Conservation (phyloP, 2,797 vertebrate species). For the Chlorospingus semifuscus region DNA sequence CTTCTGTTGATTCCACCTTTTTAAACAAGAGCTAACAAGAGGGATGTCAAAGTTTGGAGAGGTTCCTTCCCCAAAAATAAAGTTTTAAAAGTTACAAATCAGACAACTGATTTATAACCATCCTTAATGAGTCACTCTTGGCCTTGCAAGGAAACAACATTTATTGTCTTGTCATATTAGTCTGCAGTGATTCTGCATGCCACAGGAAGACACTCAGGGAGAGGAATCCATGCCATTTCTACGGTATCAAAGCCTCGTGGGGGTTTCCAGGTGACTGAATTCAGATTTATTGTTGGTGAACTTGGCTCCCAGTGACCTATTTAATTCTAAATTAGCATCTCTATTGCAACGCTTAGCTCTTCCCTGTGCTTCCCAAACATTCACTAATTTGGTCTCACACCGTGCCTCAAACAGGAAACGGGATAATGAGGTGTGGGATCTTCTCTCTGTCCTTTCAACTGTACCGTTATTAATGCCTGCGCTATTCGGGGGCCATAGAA, state of each 20-base stretch:
- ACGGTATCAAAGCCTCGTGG: constrained; percentile 24
- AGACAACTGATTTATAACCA: background rate
- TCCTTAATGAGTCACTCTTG: background rate
- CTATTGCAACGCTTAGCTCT: constrained; percentile 33
- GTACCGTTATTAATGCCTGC: background rate
- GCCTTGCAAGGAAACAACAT: background rate
- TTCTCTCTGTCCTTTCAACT: background rate
- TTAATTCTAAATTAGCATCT: constrained; percentile 60
- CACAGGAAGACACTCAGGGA: background rate
- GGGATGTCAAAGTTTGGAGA: background rate
- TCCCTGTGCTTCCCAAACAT: constrained; percentile 20
- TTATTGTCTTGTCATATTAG: background rate
- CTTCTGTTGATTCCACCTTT: background rate
- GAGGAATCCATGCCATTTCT: constrained; percentile 26
- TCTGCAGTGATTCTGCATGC: background rate
- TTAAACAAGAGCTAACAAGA: background rate
- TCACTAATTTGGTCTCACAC: constrained; percentile 40
- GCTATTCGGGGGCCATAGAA: background rate
- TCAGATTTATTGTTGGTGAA: constrained; percentile 44
- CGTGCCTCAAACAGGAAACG: constrained; percentile 2
- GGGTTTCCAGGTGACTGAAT: constrained; percentile 40
- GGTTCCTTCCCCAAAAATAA: background rate
- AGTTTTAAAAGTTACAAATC: background rate
- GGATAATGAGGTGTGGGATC: constrained; percentile 1
- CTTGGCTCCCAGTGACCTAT: constrained; percentile 48